phyloP scores from a whole-genome alignment of 2,888 invertebrate genomes.

The Chrysotoxum bicinctum region DNA sequence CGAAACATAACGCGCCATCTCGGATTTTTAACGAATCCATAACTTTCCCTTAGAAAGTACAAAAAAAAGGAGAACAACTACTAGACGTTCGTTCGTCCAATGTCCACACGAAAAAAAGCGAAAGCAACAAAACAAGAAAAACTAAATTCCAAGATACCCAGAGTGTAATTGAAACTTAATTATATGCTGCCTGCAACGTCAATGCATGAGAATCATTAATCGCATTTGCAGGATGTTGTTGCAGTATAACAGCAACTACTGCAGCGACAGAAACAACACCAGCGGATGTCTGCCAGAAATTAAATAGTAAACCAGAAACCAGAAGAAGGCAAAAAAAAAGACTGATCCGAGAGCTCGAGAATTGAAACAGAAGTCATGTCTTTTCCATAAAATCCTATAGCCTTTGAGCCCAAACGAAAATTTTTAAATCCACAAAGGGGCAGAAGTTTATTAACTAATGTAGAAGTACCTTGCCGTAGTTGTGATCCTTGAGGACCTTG shows the following conservation, averaged over 20 bases:
- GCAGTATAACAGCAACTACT: not conserved
- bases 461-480: constrained; percentile 9
- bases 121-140: constrained; percentile 45
- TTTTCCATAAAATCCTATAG: not conserved
- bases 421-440: constrained; percentile 20
- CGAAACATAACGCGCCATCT: too few relatives aligned
- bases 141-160: constrained; percentile 48
- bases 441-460: constrained; percentile 41
- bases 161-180: constrained; percentile 70
- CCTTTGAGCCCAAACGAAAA: not conserved
- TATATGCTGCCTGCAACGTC: constrained; percentile 54
- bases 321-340: not conserved
- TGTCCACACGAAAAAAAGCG: constrained; percentile 48
- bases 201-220: constrained; percentile 69
- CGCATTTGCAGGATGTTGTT: constrained; percentile 66
- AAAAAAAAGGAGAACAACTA: not conserved
- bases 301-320: constrained; percentile 29
- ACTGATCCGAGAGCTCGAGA: not conserved
- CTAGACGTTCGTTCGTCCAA: not conserved
- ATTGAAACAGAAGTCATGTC: not conserved
- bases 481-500: constrained; percentile 59
- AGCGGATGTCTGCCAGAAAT: constrained; percentile 58
- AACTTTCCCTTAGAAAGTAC: not conserved
- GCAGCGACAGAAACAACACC: constrained; percentile 18
- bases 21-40: not conserved